phyloP scores from a whole-genome alignment of 2,797 vertebrate species.

The Molossus alvarezi region DNA sequence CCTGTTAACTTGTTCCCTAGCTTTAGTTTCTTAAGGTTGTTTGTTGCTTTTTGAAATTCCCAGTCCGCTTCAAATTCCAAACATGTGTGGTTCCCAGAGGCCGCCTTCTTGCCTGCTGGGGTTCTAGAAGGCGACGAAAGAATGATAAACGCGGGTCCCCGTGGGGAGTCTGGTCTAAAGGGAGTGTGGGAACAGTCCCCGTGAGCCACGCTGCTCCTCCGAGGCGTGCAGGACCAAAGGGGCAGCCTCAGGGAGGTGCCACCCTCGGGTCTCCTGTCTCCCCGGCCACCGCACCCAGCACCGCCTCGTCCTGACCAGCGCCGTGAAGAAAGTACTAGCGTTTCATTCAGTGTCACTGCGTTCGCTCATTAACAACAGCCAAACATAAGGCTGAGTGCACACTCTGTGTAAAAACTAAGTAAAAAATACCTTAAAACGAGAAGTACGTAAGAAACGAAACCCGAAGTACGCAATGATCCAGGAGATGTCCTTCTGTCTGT shows the following conservation, averaged over 20 bases:
- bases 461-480: not conserved
- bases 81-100: not conserved
- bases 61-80: constrained; percentile 16
- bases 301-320: not conserved
- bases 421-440: not conserved
- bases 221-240: not conserved
- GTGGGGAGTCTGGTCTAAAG: not conserved
- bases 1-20: not conserved
- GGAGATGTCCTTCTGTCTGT: not conserved
- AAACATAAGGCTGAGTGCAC: not conserved
- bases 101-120: not conserved
- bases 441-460: not conserved
- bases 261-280: no score
- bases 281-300: no score
- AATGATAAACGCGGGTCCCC: not conserved
- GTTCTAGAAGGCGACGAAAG: not conserved
- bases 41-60: not conserved
- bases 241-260: accelerated
- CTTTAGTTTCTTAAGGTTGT: not conserved
- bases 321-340: not conserved
- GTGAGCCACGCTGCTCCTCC: accelerated
- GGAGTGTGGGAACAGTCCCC: not conserved
- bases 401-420: not conserved
- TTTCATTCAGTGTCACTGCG: not conserved
- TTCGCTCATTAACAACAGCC: not conserved